Evolutionary conservation across 2,797 vertebrate genomes (phyloP).

Genomic region (Odontamblyopus rebecca): DNA sequence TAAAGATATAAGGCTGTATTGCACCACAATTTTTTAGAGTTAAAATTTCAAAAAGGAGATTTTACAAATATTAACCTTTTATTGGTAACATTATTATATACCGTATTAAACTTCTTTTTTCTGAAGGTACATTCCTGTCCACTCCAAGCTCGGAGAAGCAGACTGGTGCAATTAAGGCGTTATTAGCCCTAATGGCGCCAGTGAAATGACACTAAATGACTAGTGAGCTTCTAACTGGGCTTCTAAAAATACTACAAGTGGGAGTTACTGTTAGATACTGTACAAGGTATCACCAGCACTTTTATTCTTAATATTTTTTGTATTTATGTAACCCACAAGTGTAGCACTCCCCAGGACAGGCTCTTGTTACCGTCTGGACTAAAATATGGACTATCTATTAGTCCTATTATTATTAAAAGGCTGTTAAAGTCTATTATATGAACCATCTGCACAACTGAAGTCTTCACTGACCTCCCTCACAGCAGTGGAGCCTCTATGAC

Average conservation of each 20-base stretch:
- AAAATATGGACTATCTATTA: neutral
- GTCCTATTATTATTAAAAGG: neutral
- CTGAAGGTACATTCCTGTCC: neutral
- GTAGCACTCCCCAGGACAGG: neutral
- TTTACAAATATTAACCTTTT: neutral
- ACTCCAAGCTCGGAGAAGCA: neutral
- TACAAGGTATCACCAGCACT: neutral
- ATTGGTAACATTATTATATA: neutral
- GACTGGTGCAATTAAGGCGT: conserved; percentile 1
- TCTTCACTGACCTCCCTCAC: neutral
- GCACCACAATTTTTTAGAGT: too few species aligned
- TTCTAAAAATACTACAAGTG: conserved; percentile 11
- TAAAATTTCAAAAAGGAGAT: neutral
- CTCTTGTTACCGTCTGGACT: neutral
- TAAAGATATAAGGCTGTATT: too few species aligned
- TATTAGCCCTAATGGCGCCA: conserved; percentile 5
- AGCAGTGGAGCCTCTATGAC: neutral
- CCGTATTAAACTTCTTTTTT: neutral
- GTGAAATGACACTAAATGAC: conserved; percentile 8
- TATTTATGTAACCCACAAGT: neutral
- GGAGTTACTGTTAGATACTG: neutral
- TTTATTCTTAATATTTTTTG: neutral
- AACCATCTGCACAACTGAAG: neutral
- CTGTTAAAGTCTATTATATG: neutral
- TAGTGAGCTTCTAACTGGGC: conserved; percentile 5